phyloP scores from a whole-genome alignment of 2,113 vertebrate genomes.

The Odobenus rosmarus region DNA sequence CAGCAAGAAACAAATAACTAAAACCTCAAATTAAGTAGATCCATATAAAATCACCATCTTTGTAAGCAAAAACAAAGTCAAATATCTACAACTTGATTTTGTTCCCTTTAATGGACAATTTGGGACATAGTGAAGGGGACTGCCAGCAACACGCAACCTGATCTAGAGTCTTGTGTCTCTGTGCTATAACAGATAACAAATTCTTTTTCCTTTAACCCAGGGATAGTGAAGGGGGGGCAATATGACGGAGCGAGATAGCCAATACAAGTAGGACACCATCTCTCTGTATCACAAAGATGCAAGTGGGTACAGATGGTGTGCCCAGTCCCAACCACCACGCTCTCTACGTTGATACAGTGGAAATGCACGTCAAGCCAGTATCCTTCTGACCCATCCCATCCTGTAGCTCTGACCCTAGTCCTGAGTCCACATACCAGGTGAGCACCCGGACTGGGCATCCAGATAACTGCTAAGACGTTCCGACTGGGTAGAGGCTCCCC shows the following conservation, averaged over 20 bases:
- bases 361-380: not conserved
- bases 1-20: not conserved
- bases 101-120: not conserved
- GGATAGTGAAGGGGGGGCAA: not conserved
- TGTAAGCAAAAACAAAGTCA: not conserved
- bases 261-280: not conserved
- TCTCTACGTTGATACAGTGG: not conserved
- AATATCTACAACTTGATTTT: not conserved
- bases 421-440: not conserved
- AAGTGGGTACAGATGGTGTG: no score
- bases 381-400: not conserved
- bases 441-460: no score
- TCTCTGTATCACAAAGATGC: not conserved
- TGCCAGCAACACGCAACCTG: not conserved
- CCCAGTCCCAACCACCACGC: not conserved
- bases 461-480: not conserved
- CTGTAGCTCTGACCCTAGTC: not conserved
- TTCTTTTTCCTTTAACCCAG: not conserved
- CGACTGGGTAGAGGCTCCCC: accelerated
- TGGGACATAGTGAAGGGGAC: not conserved
- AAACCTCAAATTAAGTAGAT: not conserved
- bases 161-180: not conserved
- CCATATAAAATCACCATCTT: not conserved
- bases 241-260: not conserved
- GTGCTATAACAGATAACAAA: not conserved